Percentiles rank a stretch among this genome's conserved stretches.
phyloP scores from a whole-genome alignment of 2,888 invertebrate species.

The Eurytoma californica region DNA sequence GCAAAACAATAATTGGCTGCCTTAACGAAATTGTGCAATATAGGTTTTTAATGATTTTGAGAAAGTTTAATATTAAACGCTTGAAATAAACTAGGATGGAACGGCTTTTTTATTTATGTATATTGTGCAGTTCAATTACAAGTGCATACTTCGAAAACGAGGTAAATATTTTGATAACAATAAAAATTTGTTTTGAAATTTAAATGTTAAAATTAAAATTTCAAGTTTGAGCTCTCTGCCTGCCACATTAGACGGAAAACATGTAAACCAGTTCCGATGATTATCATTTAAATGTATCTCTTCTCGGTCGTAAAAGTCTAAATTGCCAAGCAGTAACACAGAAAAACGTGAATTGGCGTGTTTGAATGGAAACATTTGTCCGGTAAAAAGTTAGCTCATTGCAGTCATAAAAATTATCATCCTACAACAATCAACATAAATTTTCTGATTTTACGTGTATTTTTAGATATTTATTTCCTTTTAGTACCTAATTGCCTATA shows the following conservation, averaged over 20 bases:
- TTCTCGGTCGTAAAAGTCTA: constrained; percentile 57
- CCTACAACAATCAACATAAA: constrained; percentile 8
- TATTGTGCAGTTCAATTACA: no score
- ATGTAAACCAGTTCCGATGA: constrained; percentile 16
- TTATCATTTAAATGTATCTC: constrained; percentile 31
- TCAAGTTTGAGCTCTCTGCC: no score
- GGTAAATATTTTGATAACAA: no score
- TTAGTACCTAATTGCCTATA: not conserved
- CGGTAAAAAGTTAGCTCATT: constrained; percentile 25
- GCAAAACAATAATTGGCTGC: no score
- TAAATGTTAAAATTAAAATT: no score
- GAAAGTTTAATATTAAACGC: no score
- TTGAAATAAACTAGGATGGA: no score
- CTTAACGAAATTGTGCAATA: no score
- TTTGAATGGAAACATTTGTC: constrained; percentile 26
- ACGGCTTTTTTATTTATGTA: no score
- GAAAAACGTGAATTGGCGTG: constrained; percentile 17
- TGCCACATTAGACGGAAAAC: not conserved
- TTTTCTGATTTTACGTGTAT: constrained; percentile 14
- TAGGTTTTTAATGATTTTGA: no score
- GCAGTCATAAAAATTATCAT: constrained; percentile 65
- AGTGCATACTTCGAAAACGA: no score
- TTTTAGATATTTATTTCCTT: not conserved
- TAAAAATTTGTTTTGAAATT: no score
- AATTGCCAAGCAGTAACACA: constrained; percentile 24